Percentiles rank a stretch among this genome's conserved stretches.
phyloP scores from a whole-genome alignment of 2,888 invertebrate genomes.

The Venustoraphidia nigricollis region DNA sequence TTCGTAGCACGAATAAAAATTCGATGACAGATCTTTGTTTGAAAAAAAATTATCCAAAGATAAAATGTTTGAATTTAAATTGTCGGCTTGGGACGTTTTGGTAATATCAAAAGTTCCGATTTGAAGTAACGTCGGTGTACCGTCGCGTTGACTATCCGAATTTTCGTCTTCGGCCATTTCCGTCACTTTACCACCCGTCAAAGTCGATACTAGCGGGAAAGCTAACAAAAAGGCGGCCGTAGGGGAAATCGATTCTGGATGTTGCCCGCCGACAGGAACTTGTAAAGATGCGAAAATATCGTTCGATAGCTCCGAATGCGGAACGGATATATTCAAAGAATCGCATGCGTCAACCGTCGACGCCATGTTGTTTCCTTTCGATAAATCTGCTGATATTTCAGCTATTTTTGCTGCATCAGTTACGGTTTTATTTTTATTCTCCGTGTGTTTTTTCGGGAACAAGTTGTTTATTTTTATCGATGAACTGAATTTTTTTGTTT shows the following conservation, averaged over 20 bases:
- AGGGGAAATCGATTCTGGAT: conserved; percentile 49
- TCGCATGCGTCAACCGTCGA: conserved; percentile 11
- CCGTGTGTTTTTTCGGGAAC: background rate
- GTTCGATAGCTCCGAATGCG: conserved; percentile 37
- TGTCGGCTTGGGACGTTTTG: conserved; percentile 21
- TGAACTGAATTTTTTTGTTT: too few relatives aligned
- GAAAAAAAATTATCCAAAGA: conserved; percentile 26
- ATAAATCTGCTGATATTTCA: conserved; percentile 3
- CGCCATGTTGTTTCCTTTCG: conserved; percentile 8
- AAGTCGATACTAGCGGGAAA: conserved; percentile 53
- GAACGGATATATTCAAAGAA: conserved; percentile 17
- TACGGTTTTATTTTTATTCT: conserved; percentile 1
- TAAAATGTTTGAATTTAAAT: conserved; percentile 22
- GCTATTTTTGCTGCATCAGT: conserved; percentile 2
- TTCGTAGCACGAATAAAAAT: conserved; percentile 17
- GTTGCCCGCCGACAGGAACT: conserved; percentile 31
- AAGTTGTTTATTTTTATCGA: background rate
- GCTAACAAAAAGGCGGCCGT: conserved; percentile 64
- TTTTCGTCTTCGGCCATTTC: conserved; percentile 37
- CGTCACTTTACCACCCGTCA: conserved; percentile 34
- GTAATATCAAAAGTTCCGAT: conserved; percentile 28
- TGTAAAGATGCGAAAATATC: conserved; percentile 43
- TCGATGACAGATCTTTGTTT: conserved; percentile 19
- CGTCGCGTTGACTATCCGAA: conserved; percentile 27
- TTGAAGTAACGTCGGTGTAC: conserved; percentile 29